phyloP scores from a whole-genome alignment of 2,113 vertebrate species.

The Eublepharis macularius region DNA sequence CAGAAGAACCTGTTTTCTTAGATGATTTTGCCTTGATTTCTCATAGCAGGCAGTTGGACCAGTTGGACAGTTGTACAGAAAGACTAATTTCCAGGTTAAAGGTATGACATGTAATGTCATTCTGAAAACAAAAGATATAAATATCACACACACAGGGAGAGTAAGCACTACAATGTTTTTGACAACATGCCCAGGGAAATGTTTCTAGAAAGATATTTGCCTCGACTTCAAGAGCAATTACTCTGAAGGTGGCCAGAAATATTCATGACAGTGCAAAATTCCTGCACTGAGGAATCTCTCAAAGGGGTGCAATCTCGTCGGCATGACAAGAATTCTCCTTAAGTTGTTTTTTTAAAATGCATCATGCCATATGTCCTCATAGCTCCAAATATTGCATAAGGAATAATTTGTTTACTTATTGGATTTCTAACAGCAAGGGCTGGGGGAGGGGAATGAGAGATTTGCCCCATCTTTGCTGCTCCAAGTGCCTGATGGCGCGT shows the following conservation, averaged over 20 bases:
- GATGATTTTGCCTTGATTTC: not conserved
- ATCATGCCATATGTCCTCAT: not conserved
- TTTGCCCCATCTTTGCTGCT: not conserved
- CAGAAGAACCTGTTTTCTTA: not conserved
- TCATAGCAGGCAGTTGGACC: not conserved
- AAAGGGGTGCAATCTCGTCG: not conserved
- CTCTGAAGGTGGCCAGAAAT: not conserved
- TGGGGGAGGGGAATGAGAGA: not conserved
- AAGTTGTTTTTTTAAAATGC: not conserved
- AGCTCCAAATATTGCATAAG: fast-evolving
- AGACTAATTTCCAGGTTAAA: conserved; percentile 3
- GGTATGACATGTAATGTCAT: not conserved
- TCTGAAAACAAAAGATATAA: not conserved
- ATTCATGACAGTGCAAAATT: not conserved
- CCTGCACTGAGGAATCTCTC: not conserved
- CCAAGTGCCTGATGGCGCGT: fast-evolving
- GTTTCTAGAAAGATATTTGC: not conserved
- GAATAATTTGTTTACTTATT: not conserved
- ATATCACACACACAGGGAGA: conserved; percentile 19
- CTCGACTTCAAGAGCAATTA: not conserved
- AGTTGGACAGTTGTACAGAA: not conserved
- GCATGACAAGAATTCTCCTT: fast-evolving
- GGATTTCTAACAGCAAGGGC: not conserved
- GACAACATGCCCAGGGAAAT: fast-evolving
- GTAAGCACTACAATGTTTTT: not conserved